Evolutionary conservation across 2,888 invertebrate genomes (phyloP).

Genomic region (Lochmaea capreae): DNA sequence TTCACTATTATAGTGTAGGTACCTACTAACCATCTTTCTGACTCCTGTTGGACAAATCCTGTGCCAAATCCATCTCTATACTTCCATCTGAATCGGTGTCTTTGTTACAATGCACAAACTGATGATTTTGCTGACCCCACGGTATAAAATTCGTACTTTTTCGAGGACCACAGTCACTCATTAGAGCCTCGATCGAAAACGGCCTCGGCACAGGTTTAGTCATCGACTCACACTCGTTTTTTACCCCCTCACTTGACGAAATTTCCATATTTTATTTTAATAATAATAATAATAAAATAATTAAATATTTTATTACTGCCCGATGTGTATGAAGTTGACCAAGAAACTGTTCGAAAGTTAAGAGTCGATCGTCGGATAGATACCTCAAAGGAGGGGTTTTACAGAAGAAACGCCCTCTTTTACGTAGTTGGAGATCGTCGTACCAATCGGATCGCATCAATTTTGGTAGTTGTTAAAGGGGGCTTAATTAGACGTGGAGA

Average conservation of each 20-base stretch:
- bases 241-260: constrained; percentile 50
- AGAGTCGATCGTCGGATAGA: constrained; percentile 1
- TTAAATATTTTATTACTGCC: not conserved
- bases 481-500: constrained; percentile 51
- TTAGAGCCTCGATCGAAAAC: constrained; percentile 74
- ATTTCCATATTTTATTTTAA: constrained; percentile 49
- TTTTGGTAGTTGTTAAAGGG: constrained; percentile 40
- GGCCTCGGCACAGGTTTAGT: constrained; percentile 69
- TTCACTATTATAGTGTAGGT: not conserved
- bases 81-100: constrained; percentile 64
- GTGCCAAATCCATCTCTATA: constrained; percentile 63
- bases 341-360: constrained; percentile 9
- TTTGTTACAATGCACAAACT: constrained; percentile 46
- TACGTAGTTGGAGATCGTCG: constrained; percentile 45
- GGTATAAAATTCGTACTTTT: constrained; percentile 48
- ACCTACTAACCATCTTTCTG: constrained; percentile 61
- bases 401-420: constrained; percentile 47
- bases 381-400: constrained; percentile 8
- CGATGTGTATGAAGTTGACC: not conserved
- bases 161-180: constrained; percentile 63
- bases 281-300: too few relatives aligned
- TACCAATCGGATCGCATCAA: constrained; percentile 45
- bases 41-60: constrained; percentile 62
- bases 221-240: constrained; percentile 47
- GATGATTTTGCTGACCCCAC: constrained; percentile 51